Evolutionary conservation across 2,888 invertebrate species (phyloP).

Genomic region (Elegia similella): DNA sequence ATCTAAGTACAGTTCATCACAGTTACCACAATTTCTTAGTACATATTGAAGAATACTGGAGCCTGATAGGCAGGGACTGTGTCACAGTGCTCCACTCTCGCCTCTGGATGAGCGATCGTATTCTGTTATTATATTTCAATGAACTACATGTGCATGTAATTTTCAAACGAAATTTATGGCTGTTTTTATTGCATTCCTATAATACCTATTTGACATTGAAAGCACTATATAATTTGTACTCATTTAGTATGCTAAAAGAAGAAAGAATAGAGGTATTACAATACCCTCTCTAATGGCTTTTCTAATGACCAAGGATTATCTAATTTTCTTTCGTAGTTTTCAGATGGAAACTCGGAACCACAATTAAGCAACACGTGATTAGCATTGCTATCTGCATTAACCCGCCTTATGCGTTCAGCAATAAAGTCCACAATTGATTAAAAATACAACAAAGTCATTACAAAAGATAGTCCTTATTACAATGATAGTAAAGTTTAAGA

Average conservation of each 20-base stretch:
- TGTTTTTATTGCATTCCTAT: too few species aligned
- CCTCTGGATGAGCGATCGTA: too few species aligned
- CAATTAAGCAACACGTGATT: slow-evolving; percentile 45
- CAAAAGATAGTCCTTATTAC: slow-evolving; percentile 21
- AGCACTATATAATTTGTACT: background rate
- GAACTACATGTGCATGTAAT: too few species aligned
- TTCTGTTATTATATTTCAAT: too few species aligned
- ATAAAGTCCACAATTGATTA: background rate
- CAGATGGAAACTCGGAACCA: slow-evolving; percentile 41
- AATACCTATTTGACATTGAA: too few species aligned
- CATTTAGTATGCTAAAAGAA: background rate
- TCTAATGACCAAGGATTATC: background rate
- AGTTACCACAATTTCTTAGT: too few species aligned
- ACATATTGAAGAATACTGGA: too few species aligned
- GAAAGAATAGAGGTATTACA: background rate
- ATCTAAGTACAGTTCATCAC: too few species aligned
- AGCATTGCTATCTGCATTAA: slow-evolving; percentile 38
- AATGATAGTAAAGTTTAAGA: slow-evolving; percentile 33
- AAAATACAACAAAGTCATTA: background rate
- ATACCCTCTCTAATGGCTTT: background rate
- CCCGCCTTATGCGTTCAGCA: background rate
- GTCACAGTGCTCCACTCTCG: too few species aligned
- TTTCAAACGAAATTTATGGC: too few species aligned
- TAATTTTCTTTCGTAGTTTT: slow-evolving; percentile 33
- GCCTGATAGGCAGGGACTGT: too few species aligned